Conservation (phyloP, 2,797 vertebrate species). For the Acrossocheilus fasciatus region DNA sequence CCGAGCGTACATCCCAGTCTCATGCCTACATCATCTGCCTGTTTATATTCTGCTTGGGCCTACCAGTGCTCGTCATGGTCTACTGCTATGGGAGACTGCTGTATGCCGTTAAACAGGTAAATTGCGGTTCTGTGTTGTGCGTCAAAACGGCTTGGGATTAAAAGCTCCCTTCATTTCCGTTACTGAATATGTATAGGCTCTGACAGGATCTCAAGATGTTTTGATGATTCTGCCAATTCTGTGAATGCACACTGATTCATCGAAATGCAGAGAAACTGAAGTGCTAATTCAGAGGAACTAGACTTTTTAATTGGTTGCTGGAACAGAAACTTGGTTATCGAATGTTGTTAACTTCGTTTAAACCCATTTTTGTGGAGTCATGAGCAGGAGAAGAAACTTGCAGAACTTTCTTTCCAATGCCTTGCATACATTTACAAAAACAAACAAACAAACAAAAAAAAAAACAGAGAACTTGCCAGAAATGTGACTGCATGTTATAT, state of each 20-base stretch:
- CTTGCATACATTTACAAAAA: background rate
- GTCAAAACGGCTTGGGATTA: background rate
- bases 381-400: background rate
- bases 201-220: background rate
- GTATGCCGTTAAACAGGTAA: conserved; percentile 86
- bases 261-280: background rate
- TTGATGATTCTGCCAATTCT: background rate
- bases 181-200: background rate
- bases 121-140: background rate
- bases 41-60: conserved; percentile 87
- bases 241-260: background rate
- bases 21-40: conserved; percentile 90
- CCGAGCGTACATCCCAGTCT: conserved; percentile 76
- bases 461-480: no score
- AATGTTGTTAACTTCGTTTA: background rate
- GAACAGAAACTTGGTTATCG: background rate
- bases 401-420: no score
- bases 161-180: background rate
- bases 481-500: background rate
- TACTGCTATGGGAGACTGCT: conserved; percentile 88
- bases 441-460: no score
- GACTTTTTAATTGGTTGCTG: conserved; percentile 15
- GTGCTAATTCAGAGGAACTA: background rate
- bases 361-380: background rate
- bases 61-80: conserved; percentile 86